These are phyloP conservation scores for Urocolius indicus DNA, from an alignment of 2,113 vertebrate genomes.

Conservation along the genomic window DNA sequence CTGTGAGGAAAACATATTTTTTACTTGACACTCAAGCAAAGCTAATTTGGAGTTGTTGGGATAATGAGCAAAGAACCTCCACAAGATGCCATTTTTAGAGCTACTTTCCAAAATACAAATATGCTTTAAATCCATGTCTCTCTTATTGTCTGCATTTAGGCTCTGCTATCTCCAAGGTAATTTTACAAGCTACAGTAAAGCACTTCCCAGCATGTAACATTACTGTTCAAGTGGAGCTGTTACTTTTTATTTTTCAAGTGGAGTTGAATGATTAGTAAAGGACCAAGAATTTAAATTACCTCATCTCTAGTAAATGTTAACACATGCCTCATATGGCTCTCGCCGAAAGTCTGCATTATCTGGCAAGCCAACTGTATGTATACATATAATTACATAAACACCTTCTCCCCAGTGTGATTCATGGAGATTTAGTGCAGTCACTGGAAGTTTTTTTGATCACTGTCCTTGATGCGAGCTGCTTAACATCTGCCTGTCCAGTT, in stretches of 20 bases:
- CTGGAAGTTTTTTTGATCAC: conserved; percentile 22
- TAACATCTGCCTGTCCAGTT: neutral
- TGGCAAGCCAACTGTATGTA: conserved; percentile 26
- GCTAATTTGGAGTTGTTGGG: conserved; percentile 1
- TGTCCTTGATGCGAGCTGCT: neutral
- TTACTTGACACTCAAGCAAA: conserved; percentile 20
- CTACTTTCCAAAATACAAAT: conserved; percentile 47
- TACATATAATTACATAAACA: conserved; percentile 39
- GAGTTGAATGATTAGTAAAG: conserved; percentile 61
- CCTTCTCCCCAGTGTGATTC: neutral
- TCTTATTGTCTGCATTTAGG: conserved; percentile 54
- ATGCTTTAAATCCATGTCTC: conserved; percentile 28
- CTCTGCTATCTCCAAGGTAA: conserved; percentile 46
- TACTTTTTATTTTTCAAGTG: conserved; percentile 67
- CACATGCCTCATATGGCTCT: conserved; percentile 6
- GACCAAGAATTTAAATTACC: conserved; percentile 47
- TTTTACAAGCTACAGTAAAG: conserved; percentile 61
- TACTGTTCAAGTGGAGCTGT: conserved; percentile 52
- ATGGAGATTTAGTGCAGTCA: neutral
- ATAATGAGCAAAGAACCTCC: neutral
- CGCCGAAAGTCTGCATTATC: conserved; percentile 28
- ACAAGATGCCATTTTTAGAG: conserved; percentile 45
- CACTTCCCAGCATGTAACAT: conserved; percentile 61
- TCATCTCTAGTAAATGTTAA: conserved; percentile 60
- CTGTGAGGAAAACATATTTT: conserved; percentile 35